Percentiles rank a stretch among this genome's conserved stretches.
These are phyloP conservation scores for Oreochromis grahami DNA, from an alignment of 2,797 vertebrate species.

Conservation along the genomic window DNA sequence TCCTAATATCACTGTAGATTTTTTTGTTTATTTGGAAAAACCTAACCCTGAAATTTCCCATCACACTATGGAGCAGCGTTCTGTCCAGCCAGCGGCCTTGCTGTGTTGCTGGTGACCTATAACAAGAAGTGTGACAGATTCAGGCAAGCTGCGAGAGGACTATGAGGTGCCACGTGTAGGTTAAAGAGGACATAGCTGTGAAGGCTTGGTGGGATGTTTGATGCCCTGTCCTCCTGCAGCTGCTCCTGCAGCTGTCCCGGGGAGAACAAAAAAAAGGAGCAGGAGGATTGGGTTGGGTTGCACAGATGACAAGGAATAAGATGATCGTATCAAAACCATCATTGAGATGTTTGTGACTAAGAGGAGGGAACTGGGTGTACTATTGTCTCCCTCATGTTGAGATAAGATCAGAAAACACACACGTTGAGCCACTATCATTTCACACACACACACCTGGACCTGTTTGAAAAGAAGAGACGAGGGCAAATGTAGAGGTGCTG, in stretches of 20 bases:
- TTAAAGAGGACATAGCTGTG: conserved; percentile 51
- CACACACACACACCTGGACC: conserved; percentile 31
- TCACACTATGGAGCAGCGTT: background rate
- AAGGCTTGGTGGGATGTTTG: conserved; percentile 39
- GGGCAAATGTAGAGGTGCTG: background rate
- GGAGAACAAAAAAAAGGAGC: background rate
- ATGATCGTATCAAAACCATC: conserved; percentile 46
- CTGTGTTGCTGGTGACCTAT: background rate
- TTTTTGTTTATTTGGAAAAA: background rate
- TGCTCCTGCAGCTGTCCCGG: conserved; percentile 67
- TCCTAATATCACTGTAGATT: background rate
- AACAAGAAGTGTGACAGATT: conserved; percentile 6
- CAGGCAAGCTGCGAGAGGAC: conserved; percentile 12
- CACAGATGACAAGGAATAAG: conserved; percentile 18
- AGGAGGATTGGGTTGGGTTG: background rate
- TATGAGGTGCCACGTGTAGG: conserved; percentile 35
- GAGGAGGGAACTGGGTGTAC: conserved; percentile 16
- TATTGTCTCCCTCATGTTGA: conserved; percentile 33
- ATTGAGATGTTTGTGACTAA: background rate
- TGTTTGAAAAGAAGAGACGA: background rate
- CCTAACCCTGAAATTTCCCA: background rate
- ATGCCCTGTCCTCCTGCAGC: conserved; percentile 59
- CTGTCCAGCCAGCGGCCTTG: conserved; percentile 1
- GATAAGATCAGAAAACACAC: conserved; percentile 54
- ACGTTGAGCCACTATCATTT: background rate